Evolutionary conservation across 1,140 invertebrate genomes (phyloP).

Genomic region (Radopholus similis): DNA sequence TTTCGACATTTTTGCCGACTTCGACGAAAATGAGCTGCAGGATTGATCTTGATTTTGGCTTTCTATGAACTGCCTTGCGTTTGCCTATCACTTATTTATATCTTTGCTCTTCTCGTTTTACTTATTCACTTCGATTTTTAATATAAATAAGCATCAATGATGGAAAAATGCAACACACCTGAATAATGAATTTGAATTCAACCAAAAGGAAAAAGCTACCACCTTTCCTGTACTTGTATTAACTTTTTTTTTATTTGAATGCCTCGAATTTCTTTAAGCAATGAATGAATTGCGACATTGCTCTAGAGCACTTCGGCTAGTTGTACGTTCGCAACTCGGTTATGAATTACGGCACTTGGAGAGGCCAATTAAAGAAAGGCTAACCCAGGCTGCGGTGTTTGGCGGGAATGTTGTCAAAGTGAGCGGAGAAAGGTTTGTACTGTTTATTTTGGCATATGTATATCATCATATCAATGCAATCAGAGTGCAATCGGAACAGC

Average conservation of each 20-base stretch:
- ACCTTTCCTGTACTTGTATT: too few species aligned
- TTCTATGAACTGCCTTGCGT: too few species aligned
- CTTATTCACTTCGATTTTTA: too few species aligned
- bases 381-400: conserved; percentile 15
- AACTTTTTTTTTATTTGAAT: background rate
- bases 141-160: too few species aligned
- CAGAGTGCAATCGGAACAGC: background rate
- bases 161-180: too few species aligned
- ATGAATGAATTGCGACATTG: background rate
- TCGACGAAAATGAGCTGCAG: too few species aligned
- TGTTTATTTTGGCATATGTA: background rate
- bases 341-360: conserved; percentile 17
- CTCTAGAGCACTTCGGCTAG: background rate
- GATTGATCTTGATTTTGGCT: too few species aligned
- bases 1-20: too few species aligned
- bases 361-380: conserved; percentile 14
- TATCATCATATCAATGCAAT: conserved; percentile 5
- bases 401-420: conserved; percentile 16
- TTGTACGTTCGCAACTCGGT: conserved; percentile 11
- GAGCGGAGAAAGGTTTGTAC: background rate
- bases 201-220: too few species aligned
- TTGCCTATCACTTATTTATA: too few species aligned
- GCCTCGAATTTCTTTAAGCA: background rate
- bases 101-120: too few species aligned
- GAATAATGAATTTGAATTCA: too few species aligned